phyloP scores from a whole-genome alignment of 2,888 invertebrate species.

The Keiferia lycopersicella region DNA sequence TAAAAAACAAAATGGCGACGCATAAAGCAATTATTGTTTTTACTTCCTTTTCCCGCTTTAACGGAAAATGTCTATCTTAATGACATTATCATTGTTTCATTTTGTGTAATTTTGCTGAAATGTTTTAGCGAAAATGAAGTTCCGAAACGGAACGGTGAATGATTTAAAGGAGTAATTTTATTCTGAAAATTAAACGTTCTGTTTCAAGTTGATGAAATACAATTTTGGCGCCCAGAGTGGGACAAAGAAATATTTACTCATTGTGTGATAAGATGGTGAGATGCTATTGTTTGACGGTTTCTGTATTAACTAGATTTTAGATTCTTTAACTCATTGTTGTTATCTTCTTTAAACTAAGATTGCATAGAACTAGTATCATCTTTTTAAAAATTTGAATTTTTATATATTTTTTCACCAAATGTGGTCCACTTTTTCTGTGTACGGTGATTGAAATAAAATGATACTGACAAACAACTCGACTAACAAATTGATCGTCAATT shows the following conservation, averaged over 20 bases:
- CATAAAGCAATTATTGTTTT: conserved; percentile 61
- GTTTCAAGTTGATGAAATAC: neutral
- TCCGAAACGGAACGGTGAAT: conserved; percentile 5
- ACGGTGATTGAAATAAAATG: neutral
- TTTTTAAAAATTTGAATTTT: too few relatives aligned
- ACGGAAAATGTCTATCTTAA: conserved; percentile 24
- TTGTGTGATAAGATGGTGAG: neutral
- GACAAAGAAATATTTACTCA: neutral
- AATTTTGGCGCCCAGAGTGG: conserved; percentile 13
- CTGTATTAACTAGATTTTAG: too few relatives aligned
- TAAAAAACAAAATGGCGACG: conserved; percentile 48
- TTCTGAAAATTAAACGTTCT: neutral
- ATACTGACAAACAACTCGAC: conserved; percentile 7
- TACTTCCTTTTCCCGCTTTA: conserved; percentile 34
- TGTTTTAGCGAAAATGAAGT: conserved; percentile 19
- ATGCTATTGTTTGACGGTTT: neutral
- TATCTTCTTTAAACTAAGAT: too few relatives aligned
- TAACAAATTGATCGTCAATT: conserved; percentile 69
- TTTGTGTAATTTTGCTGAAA: conserved; percentile 19
- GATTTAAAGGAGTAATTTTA: neutral
- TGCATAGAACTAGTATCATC: too few relatives aligned
- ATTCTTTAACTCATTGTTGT: too few relatives aligned
- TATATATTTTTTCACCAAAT: neutral
- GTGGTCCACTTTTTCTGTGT: neutral
- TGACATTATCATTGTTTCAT: conserved; percentile 25